These are phyloP conservation scores for Brachyalestes nurse DNA, from an alignment of 2,797 vertebrate genomes.

Conservation along the genomic window DNA sequence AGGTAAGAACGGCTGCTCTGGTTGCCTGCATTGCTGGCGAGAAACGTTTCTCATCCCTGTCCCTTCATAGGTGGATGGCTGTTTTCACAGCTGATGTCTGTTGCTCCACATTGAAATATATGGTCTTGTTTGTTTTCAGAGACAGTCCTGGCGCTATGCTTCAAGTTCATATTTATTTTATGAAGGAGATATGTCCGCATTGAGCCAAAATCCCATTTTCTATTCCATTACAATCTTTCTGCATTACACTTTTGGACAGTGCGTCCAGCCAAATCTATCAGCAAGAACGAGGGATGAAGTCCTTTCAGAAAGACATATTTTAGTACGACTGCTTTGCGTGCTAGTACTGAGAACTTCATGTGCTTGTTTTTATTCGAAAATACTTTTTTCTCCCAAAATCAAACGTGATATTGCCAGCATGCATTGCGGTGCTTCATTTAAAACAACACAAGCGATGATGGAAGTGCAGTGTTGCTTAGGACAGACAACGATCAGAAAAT, in stretches of 20 bases:
- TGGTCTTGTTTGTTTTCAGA: constrained; percentile 85
- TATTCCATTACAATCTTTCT: constrained; percentile 52
- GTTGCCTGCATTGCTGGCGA: constrained; percentile 46
- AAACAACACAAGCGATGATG: background rate
- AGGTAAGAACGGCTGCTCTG: background rate
- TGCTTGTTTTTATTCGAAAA: background rate
- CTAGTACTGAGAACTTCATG: background rate
- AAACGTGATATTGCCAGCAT: background rate
- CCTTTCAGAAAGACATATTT: constrained; percentile 4
- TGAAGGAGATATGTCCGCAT: constrained; percentile 75
- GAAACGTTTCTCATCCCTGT: constrained; percentile 69
- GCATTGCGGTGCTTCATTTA: too few relatives aligned
- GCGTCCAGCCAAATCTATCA: constrained; percentile 33
- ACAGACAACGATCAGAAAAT: background rate
- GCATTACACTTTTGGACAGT: constrained; percentile 42
- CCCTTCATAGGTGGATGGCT: constrained; percentile 80
- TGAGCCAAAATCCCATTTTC: constrained; percentile 64
- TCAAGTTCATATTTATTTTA: constrained; percentile 85
- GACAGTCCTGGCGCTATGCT: constrained; percentile 81
- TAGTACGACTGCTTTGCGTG: background rate
- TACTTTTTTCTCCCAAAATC: background rate
- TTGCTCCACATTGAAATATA: constrained; percentile 83
- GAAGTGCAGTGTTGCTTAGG: background rate
- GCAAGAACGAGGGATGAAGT: background rate
- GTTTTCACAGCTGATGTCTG: constrained; percentile 92